Percentiles rank a stretch among this genome's conserved stretches.
Evolutionary conservation across 30 jellyfish, hydroid and myxozoan species (phyloP).

Genomic region (Aurelia aurita complex sp. Pacific): DNA sequence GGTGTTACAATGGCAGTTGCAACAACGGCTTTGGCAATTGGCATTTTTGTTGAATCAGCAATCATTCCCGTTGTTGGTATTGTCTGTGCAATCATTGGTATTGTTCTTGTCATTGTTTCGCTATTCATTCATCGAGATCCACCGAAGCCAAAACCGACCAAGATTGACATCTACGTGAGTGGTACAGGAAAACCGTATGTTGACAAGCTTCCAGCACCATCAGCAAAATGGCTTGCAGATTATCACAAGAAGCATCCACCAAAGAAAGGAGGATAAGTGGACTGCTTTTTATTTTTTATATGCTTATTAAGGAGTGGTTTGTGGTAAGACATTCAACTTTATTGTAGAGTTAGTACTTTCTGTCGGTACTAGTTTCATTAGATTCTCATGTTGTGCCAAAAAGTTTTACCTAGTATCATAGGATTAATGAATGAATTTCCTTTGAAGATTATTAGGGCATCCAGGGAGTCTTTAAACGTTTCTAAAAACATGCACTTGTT

Average conservation of each 20-base stretch:
- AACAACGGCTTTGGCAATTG: constrained; percentile 51
- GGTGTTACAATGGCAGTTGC: constrained; percentile 63
- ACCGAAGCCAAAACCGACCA: constrained; percentile 73
- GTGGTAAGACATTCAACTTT: no score
- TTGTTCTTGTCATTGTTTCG: constrained; percentile 56
- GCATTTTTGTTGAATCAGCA: constrained; percentile 40
- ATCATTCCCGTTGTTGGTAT: constrained; percentile 60
- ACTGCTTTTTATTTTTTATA: no score
- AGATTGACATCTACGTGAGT: constrained; percentile 42
- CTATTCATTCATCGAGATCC: constrained; percentile 56
- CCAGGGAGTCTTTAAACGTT: no score
- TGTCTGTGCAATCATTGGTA: constrained; percentile 61
- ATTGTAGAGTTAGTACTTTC: no score
- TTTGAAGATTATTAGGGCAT: no score
- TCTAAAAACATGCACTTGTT: no score
- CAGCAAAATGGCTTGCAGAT: constrained; percentile 37
- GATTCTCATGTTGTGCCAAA: no score
- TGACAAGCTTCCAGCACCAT: constrained; percentile 25
- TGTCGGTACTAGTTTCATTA: no score
- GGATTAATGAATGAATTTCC: no score
- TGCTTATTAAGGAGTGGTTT: no score
- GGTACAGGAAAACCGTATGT: constrained; percentile 44
- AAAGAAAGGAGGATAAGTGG: neutral
- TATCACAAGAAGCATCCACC: constrained; percentile 55
- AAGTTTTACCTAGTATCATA: no score